phyloP scores from a whole-genome alignment of 37 sponge, comb jelly and placozoan species.

The Axinella damicornis region DNA sequence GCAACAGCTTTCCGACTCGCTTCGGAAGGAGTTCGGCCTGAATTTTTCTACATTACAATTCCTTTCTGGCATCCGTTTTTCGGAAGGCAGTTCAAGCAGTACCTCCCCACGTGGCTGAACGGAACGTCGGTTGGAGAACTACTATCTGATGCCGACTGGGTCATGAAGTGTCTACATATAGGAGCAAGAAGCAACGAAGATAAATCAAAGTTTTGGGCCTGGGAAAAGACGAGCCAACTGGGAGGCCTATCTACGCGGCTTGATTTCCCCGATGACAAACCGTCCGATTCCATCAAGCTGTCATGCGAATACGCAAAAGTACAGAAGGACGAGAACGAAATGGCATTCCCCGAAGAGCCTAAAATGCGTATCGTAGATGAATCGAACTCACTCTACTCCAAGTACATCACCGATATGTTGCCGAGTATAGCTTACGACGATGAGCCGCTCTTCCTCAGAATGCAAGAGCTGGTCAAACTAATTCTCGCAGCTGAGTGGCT shows the following conservation, averaged over 20 bases:
- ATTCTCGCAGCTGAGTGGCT: constrained; percentile 55
- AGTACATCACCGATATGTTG: constrained; percentile 34
- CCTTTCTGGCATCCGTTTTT: constrained; percentile 37
- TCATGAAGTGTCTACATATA: constrained; percentile 49
- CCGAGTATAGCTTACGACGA: constrained; percentile 45
- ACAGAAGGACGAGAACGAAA: neutral
- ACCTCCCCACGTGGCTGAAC: constrained; percentile 34
- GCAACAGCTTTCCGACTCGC: constrained; percentile 23
- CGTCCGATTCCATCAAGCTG: constrained; percentile 31
- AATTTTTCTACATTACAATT: constrained; percentile 33
- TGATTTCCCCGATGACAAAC: constrained; percentile 35
- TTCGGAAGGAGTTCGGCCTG: constrained; percentile 25
- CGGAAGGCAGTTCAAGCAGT: constrained; percentile 49
- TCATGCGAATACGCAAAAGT: constrained; percentile 32
- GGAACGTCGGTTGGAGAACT: constrained; percentile 54
- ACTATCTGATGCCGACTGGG: constrained; percentile 57
- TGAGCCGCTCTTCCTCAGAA: constrained; percentile 57
- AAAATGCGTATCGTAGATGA: constrained; percentile 37
- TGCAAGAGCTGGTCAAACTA: constrained; percentile 51
- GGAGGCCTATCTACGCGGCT: constrained; percentile 22
- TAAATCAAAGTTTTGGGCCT: constrained; percentile 22
- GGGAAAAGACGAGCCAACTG: constrained; percentile 30
- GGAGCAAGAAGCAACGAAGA: constrained; percentile 33
- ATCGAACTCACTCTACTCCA: constrained; percentile 4
- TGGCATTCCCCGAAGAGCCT: constrained; percentile 45